These are phyloP conservation scores for Galaxias olidus DNA, from an alignment of 2,797 vertebrate genomes.

Conservation along the genomic window DNA sequence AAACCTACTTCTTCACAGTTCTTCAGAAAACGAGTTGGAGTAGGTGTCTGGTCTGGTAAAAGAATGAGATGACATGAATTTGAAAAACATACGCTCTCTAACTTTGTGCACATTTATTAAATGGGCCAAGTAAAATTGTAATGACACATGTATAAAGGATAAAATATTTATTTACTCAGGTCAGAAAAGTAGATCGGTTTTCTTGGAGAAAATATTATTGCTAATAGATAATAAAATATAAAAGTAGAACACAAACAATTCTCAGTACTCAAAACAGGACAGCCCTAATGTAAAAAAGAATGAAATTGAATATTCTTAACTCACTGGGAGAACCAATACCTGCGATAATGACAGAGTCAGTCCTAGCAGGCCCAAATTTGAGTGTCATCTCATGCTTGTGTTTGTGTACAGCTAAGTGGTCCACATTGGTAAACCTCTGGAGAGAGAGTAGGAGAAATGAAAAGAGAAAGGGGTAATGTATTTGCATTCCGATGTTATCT, in stretches of 20 bases:
- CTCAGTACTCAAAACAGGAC: neutral
- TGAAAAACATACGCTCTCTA: constrained; percentile 27
- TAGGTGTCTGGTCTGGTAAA: constrained; percentile 93
- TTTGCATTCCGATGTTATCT: no score
- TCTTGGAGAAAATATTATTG: no score
- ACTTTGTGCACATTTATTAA: constrained; percentile 39
- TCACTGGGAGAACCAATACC: constrained; percentile 50
- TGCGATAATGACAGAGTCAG: constrained; percentile 82
- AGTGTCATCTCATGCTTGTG: constrained; percentile 99
- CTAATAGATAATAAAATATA: no score
- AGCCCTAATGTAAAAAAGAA: neutral
- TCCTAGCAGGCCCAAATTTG: constrained; percentile 90
- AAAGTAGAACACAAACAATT: no score
- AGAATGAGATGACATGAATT: constrained; percentile 14
- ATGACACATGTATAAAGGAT: no score
- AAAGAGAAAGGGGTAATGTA: neutral
- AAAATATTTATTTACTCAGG: no score
- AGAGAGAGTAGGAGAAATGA: constrained; percentile 39
- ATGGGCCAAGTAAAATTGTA: no score
- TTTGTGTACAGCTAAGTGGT: constrained; percentile 98
- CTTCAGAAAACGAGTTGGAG: constrained; percentile 97
- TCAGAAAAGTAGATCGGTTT: no score
- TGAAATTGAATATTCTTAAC: constrained; percentile 10
- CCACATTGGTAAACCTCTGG: constrained; percentile 97
- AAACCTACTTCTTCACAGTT: constrained; percentile 98